phyloP scores from a whole-genome alignment of 2,888 invertebrate genomes.

The Lochmaea crataegi region DNA sequence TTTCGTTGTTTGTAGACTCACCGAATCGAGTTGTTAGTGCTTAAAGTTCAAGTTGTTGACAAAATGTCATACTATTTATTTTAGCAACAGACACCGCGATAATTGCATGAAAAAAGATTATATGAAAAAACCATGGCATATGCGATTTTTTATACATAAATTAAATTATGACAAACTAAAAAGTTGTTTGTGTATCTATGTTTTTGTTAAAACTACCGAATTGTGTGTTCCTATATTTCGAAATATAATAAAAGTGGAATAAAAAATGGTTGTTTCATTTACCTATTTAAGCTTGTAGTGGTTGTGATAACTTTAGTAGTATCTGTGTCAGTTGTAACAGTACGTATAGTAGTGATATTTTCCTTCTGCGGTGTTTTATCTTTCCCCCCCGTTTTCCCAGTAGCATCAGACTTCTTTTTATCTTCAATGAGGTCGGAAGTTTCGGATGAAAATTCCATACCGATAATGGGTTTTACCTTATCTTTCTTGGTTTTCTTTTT shows the following conservation, averaged over 20 bases:
- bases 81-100: too few relatives aligned
- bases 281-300: constrained; percentile 59
- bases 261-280: background rate
- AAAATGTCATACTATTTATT: too few relatives aligned
- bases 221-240: background rate
- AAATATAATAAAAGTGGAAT: background rate
- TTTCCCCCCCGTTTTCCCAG: constrained; percentile 19
- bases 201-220: too few relatives aligned
- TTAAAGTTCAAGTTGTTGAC: too few relatives aligned
- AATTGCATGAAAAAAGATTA: too few relatives aligned
- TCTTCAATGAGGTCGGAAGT: constrained; percentile 31
- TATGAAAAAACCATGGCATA: too few relatives aligned
- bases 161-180: too few relatives aligned
- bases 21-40: too few relatives aligned
- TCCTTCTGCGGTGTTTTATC: constrained; percentile 52
- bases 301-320: constrained; percentile 59
- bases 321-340: constrained; percentile 57
- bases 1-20: too few relatives aligned
- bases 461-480: constrained; percentile 44
- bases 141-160: too few relatives aligned
- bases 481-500: constrained; percentile 56
- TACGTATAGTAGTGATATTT: constrained; percentile 51
- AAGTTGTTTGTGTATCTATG: too few relatives aligned
- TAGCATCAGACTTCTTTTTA: constrained; percentile 29
- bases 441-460: constrained; percentile 37